Base-by-base conservation (phyloP, 2,888 invertebrate genomes). In the Nemoura dubitans region DNA sequence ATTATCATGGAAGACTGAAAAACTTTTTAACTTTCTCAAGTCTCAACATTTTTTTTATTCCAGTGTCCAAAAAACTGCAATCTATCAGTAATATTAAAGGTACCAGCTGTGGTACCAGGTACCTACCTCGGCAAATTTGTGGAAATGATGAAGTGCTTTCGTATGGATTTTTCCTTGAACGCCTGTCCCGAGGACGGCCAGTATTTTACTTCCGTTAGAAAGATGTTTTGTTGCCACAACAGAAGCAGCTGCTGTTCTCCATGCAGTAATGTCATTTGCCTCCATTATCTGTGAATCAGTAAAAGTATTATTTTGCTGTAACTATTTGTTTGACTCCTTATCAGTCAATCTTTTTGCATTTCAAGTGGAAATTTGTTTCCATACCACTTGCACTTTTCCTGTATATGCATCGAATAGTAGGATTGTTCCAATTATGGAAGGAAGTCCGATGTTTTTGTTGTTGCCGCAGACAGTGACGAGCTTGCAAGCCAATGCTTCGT, bases 201-300 rank as follows among this genome's bases (percentile, higher is more conserved):
- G 89, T 78, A 91, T 86, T 89, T 88, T 88, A 88, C 89, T 77
- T 85, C 89, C 87, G 84, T 88, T 90, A 89, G 91, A 92, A 2
- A 94, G 90, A 89, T 93, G 90, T 89, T 93, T 93, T 0, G 94
- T 94, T 14, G 94, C 93, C 0, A 93, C 92, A 82, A 92, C 90
- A 0, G 94, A 94, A 1, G 94, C 93, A n/a, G 93, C 92, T 0
- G 93, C 93, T 0, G 94, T 94, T 87, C 94, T 91, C 93, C 93
- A 93, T 0, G 92, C 92, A 6, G 94, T 94, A 27, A 94, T 93
- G 87, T 92, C 92, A 0, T 92, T 93, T 26, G 91, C 94, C 85
- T 92, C 93, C 89, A 94, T 90, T 6, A 92, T 90, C 92, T 92
- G 87, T 83, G 89, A 89, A 83, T 76, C n/a, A n/a, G n/a, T n/a